Evolutionary conservation across 2,797 vertebrate genomes (phyloP).

Genomic region (Prionace glauca): DNA sequence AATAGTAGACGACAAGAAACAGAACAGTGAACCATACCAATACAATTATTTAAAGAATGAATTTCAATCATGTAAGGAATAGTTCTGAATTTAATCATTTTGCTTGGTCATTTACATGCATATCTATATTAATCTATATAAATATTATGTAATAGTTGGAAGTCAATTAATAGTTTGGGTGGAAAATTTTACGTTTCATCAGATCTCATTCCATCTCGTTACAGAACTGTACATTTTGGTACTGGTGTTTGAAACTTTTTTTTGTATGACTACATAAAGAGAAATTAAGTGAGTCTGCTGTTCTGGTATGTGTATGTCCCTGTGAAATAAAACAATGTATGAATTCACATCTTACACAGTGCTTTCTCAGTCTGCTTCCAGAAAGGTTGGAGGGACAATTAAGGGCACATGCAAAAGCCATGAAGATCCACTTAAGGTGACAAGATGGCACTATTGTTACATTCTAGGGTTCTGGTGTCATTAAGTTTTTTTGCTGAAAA

Average conservation of each 20-base stretch:
- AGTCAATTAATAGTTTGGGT: background rate
- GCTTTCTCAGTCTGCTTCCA: background rate
- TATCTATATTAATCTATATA: background rate
- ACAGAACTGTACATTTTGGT: background rate
- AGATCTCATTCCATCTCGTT: background rate
- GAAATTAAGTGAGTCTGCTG: background rate
- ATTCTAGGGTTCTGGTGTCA: background rate
- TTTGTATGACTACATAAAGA: background rate
- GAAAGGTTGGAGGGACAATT: background rate
- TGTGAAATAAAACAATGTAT: background rate
- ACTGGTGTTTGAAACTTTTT: background rate
- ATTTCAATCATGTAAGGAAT: background rate
- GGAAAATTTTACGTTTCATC: background rate
- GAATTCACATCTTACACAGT: background rate
- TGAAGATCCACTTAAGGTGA: background rate
- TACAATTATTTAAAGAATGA: background rate
- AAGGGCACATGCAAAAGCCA: background rate
- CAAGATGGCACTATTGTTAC: background rate
- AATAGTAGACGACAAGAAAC: background rate
- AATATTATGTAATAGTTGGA: background rate
- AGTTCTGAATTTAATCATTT: background rate
- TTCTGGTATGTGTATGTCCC: background rate
- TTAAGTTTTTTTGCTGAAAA: background rate
- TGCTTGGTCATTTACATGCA: background rate
- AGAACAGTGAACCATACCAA: background rate